Conservation (phyloP, 2,888 invertebrate genomes). For the Tinea pellionella region DNA sequence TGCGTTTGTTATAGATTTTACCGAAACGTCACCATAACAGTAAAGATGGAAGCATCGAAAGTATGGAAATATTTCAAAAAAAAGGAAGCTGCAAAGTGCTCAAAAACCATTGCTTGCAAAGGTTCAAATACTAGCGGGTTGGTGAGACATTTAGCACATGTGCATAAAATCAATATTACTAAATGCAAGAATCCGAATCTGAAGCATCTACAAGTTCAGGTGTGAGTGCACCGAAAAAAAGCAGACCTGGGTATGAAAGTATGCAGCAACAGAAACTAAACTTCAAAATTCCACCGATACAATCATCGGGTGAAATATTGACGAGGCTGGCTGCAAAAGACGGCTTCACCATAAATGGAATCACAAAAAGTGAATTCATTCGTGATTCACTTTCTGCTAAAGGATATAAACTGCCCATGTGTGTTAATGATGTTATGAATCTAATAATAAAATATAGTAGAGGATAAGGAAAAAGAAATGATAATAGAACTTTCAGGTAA, state of each 20-base stretch:
- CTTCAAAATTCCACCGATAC: background rate
- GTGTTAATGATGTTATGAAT: conserved; percentile 15
- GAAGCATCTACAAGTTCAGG: conserved; percentile 11
- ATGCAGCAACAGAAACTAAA: conserved; percentile 7
- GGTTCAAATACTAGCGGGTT: conserved; percentile 13
- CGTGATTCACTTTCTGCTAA: conserved; percentile 16
- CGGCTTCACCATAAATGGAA: conserved; percentile 14
- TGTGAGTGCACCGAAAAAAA: conserved; percentile 12
- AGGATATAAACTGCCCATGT: conserved; percentile 15
- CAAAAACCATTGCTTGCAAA: conserved; percentile 14
- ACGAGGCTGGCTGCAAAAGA: conserved; percentile 14
- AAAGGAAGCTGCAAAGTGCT: conserved; percentile 13
- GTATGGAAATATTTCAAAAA: conserved; percentile 12
- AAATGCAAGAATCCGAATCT: background rate
- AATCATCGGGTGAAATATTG: conserved; percentile 15
- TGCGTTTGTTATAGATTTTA: conserved; percentile 11
- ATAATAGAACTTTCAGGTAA: conserved; percentile 15
- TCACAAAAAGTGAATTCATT: conserved; percentile 17
- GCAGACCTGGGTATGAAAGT: conserved; percentile 1
- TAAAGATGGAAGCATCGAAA: background rate
- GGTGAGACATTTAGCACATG: conserved; percentile 13
- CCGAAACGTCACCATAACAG: background rate
- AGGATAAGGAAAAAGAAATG: conserved; percentile 18
- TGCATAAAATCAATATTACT: conserved; percentile 14
- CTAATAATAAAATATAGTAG: conserved; percentile 18